Percentiles rank a stretch among this genome's conserved stretches.
Evolutionary conservation across 2,113 vertebrate genomes (phyloP).

Genomic region (Salvelinus namaycush): DNA sequence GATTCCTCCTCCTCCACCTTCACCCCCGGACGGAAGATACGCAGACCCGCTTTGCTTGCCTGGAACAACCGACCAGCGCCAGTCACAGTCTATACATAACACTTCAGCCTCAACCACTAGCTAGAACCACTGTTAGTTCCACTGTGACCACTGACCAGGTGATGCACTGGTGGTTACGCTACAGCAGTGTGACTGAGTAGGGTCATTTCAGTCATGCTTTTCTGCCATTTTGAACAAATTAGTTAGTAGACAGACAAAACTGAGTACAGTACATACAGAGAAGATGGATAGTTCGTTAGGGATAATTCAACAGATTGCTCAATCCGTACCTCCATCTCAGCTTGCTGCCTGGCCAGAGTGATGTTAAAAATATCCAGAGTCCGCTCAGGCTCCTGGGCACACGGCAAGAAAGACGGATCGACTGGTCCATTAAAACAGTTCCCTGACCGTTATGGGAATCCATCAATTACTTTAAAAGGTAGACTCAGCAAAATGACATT

Average conservation of each 20-base stretch:
- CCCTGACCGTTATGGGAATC: not conserved
- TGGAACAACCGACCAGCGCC: constrained; percentile 42
- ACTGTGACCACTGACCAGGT: not conserved
- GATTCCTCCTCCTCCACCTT: constrained; percentile 86
- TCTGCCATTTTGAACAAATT: too few relatives aligned
- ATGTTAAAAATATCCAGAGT: constrained; percentile 95
- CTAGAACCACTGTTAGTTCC: not conserved
- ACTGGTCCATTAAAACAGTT: constrained; percentile 19
- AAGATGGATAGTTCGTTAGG: not conserved
- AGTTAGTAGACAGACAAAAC: not conserved
- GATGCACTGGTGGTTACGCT: not conserved
- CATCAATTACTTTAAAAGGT: not conserved
- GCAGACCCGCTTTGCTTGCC: constrained; percentile 87
- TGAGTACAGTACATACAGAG: not conserved
- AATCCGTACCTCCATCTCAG: constrained; percentile 90
- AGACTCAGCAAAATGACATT: too few relatives aligned
- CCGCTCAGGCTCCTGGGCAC: constrained; percentile 84
- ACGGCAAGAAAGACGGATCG: constrained; percentile 27
- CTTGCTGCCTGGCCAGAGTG: constrained; percentile 92
- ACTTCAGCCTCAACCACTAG: not conserved
- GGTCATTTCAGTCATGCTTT: too few relatives aligned
- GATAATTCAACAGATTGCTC: not conserved
- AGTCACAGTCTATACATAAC: not conserved
- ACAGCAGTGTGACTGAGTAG: too few relatives aligned
- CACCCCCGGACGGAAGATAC: constrained; percentile 84